phyloP scores from a whole-genome alignment of 30 jellyfish, hydroid and myxozoan genomes.

The Clytia hemisphaerica region DNA sequence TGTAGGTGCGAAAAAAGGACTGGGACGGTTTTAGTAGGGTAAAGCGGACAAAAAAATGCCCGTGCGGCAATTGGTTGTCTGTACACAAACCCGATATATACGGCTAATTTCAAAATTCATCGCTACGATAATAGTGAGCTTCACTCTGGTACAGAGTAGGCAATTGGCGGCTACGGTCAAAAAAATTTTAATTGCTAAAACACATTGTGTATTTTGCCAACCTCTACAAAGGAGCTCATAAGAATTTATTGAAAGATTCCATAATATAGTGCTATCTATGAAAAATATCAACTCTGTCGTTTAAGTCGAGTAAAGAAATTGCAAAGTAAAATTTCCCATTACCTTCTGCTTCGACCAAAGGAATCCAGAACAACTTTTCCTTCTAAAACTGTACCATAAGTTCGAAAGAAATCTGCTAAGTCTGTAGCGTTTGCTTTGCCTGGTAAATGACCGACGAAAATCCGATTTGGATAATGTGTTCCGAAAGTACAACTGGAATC shows the following conservation, averaged over 20 bases:
- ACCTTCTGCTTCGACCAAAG: constrained; percentile 85
- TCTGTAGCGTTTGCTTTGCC: constrained; percentile 84
- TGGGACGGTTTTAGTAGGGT: too few relatives aligned
- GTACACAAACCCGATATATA: too few relatives aligned
- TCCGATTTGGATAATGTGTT: constrained; percentile 81
- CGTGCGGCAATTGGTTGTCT: too few relatives aligned
- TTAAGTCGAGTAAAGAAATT: neutral
- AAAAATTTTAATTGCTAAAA: too few relatives aligned
- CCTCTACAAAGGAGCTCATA: too few relatives aligned
- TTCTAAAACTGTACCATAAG: constrained; percentile 86
- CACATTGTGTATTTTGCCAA: too few relatives aligned
- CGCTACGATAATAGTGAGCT: too few relatives aligned
- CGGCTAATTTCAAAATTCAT: too few relatives aligned
- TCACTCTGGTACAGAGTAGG: too few relatives aligned
- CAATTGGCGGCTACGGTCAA: too few relatives aligned
- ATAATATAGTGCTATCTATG: neutral
- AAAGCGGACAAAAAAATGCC: too few relatives aligned
- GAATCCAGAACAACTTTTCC: constrained; percentile 88
- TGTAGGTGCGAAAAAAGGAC: too few relatives aligned
- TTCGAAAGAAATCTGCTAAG: constrained; percentile 75
- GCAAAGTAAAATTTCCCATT: neutral
- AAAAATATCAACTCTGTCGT: neutral
- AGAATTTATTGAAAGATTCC: neutral
- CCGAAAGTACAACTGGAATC: constrained; percentile 48
- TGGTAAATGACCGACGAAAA: constrained; percentile 85